Evolutionary conservation across 2,113 vertebrate species (phyloP), one percentile per base, ranked within the genome.

Genomic region (Cyprinodon tularosa): DNA sequence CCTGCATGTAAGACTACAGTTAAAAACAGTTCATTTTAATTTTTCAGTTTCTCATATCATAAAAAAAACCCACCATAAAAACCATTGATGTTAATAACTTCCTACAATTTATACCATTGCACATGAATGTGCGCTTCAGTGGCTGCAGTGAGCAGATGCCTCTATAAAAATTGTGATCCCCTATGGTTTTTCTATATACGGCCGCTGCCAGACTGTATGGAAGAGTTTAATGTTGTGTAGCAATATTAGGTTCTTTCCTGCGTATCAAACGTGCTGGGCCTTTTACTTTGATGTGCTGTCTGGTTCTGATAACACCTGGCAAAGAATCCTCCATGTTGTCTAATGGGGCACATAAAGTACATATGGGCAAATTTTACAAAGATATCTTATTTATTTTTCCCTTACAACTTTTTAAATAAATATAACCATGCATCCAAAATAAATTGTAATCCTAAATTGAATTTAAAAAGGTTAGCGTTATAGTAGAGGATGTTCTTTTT

Each of bases 171-270:
- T 57, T 40, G 76, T 44, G 76, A 48, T 86, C 79, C 90, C 89
- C 84, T 82, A 81, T 82, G 80, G 87, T 86, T 85, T 29, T 87
- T 66, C 84, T 74, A 45, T 74, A 82, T 83, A 83, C 9, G 63
- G 66, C 74, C 66, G 73, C 50, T 73, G 89, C 87, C 81, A 83
- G 82, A 75, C 84, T 84, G 81, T 68, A 62, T 73, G 76, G 74
- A 81, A 50, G 65, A 78, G 81, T 81, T 91, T 93, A 93, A 93
- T 93, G 92, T 89, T 82, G 78, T 92, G 92, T 88, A 72, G 89
- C 78, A 70, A 81, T 83, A 87, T 74, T 59, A 68, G 76, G 81
- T 80, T 78, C 74, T 76, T 73, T 68, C 66, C 67, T 50, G 76
- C 66, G 77, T 75, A 61, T 80, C 84, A 78, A 59, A 68, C 67